Conservation (phyloP, 1,140 invertebrate genomes). For the Atopsyche davidsoni region DNA sequence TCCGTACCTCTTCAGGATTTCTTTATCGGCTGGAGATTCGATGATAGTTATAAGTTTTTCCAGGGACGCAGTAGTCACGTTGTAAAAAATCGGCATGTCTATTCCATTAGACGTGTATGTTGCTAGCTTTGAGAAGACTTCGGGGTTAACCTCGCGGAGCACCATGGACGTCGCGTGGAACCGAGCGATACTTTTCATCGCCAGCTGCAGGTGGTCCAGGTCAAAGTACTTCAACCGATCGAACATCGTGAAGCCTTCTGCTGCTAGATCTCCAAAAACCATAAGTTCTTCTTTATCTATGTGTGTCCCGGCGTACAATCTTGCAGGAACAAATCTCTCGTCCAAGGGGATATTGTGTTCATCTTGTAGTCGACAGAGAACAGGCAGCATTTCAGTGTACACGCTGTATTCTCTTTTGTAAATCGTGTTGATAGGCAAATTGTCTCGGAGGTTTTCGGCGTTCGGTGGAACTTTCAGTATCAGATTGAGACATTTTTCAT, state of each 20-base stretch:
- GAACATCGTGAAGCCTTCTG: conserved; percentile 34
- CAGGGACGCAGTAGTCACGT: neutral
- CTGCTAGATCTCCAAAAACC: conserved; percentile 38
- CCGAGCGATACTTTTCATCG: conserved; percentile 35
- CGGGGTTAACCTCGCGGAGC: conserved; percentile 32
- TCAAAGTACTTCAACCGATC: conserved; percentile 35
- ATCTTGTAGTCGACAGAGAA: conserved; percentile 1
- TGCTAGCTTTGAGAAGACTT: conserved; percentile 6
- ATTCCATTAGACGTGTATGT: neutral
- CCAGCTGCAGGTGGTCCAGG: conserved; percentile 33
- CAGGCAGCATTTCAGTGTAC: conserved; percentile 8
- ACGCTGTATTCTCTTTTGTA: conserved; percentile 10
- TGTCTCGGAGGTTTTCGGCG: neutral
- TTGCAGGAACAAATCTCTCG: conserved; percentile 20
- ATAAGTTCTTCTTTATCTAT: conserved; percentile 29
- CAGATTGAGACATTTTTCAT: neutral
- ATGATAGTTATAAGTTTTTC: neutral
- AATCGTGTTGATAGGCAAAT: neutral
- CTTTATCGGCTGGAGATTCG: neutral
- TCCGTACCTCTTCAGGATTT: neutral
- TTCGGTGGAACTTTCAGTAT: conserved; percentile 11
- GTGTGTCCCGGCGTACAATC: conserved; percentile 30
- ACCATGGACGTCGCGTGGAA: conserved; percentile 39
- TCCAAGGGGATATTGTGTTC: neutral
- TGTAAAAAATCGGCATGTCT: neutral